Percentiles rank a stretch among this genome's conserved stretches.
phyloP scores from a whole-genome alignment of 2,113 vertebrate species.

The Pholis gunnellus region DNA sequence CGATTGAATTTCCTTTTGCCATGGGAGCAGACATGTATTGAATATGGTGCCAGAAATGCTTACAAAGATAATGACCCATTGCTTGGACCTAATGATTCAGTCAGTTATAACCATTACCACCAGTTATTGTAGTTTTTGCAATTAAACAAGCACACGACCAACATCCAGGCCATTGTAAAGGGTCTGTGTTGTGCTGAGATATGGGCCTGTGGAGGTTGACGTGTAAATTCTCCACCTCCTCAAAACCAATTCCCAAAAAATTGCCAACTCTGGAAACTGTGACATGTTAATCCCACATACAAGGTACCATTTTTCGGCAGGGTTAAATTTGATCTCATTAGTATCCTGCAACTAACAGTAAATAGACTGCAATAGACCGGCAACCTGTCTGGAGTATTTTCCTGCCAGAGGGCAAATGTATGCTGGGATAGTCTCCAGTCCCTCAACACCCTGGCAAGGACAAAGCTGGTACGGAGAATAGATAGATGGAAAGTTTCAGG shows the following conservation, averaged over 20 bases:
- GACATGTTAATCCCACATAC: constrained; percentile 16
- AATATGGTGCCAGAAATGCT: not conserved
- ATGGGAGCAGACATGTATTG: not conserved
- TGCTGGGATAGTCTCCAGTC: not conserved
- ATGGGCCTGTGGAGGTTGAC: not conserved
- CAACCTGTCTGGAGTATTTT: constrained; percentile 23
- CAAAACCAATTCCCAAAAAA: not conserved
- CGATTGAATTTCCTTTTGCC: not conserved
- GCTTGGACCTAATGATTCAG: not conserved
- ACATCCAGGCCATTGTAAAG: not conserved
- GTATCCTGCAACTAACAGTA: constrained; percentile 5
- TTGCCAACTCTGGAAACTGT: constrained; percentile 6
- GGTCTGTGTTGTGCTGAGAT: not conserved
- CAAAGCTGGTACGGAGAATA: not conserved
- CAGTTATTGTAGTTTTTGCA: not conserved
- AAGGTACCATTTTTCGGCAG: constrained; percentile 3
- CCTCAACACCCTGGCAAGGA: constrained; percentile 22
- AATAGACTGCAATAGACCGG: not conserved
- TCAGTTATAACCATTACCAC: not conserved
- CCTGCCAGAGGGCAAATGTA: constrained; percentile 24
- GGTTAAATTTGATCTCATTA: constrained; percentile 37
- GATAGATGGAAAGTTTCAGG: constrained; percentile 1
- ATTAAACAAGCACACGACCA: not conserved
- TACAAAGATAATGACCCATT: not conserved
- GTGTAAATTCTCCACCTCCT: not conserved